Conservation (phyloP, 2,797 vertebrate genomes). For the Macrochelys suwanniensis region DNA sequence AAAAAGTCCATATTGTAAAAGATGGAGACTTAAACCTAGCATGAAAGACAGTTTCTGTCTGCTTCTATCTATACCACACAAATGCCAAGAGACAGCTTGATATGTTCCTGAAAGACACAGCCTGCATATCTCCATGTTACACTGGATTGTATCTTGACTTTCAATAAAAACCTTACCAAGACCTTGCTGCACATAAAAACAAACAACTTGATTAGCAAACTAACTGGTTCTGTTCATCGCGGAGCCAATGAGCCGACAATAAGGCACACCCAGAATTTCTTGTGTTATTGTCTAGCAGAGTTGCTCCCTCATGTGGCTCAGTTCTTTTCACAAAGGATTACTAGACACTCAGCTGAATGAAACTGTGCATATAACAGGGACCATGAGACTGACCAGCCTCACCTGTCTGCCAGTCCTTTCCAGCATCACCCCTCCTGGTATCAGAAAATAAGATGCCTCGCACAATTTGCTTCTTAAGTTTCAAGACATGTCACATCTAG, state of each 20-base stretch:
- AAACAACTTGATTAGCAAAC: background rate
- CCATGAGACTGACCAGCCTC: background rate
- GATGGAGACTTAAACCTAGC: background rate
- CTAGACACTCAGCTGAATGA: background rate
- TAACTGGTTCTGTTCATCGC: background rate
- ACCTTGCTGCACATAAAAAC: background rate
- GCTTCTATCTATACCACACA: background rate
- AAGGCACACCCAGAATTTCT: background rate
- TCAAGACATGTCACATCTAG: background rate
- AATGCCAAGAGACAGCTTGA: background rate
- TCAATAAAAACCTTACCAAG: background rate
- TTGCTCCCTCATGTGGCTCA: background rate
- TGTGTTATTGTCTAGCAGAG: background rate
- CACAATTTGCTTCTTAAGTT: background rate
- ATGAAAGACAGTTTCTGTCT: background rate
- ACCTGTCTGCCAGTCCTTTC: background rate
- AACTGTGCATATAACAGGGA: background rate
- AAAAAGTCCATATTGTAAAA: background rate
- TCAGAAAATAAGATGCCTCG: background rate
- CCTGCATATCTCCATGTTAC: background rate
- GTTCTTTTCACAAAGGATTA: background rate
- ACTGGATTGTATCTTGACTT: background rate
- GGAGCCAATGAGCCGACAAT: background rate
- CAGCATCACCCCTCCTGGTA: background rate
- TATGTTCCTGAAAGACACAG: background rate